Evolutionary conservation across 2,797 vertebrate species (phyloP).

Genomic region (Telmatherina bonti): DNA sequence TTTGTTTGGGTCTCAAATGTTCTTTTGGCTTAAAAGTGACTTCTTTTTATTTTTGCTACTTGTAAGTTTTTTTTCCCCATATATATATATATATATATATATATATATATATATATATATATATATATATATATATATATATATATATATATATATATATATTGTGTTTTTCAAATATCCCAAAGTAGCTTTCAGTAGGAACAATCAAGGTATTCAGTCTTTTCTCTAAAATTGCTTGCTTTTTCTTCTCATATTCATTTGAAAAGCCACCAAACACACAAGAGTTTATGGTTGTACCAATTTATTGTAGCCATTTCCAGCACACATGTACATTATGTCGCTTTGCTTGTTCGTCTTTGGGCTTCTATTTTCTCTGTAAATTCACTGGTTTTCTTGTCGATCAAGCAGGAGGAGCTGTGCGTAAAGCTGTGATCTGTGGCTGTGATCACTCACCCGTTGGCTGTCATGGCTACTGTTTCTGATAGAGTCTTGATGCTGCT

Average conservation of each 20-base stretch:
- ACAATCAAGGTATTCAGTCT: conserved; percentile 28
- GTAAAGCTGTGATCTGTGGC: conserved; percentile 34
- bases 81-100: too few species aligned
- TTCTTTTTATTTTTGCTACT: conserved; percentile 44
- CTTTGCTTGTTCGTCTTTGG: conserved; percentile 41
- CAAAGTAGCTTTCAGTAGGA: conserved; percentile 43
- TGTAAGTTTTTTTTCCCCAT: conserved; percentile 18
- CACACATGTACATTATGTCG: conserved; percentile 59
- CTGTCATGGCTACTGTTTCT: conserved; percentile 32
- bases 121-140: too few species aligned
- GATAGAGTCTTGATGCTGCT: conserved; percentile 4
- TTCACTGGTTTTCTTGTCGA: conserved; percentile 34
- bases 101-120: too few species aligned
- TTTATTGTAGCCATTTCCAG: conserved; percentile 55
- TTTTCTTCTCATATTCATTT: conserved; percentile 23
- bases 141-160: background rate
- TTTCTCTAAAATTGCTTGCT: conserved; percentile 34
- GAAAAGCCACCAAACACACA: conserved; percentile 49
- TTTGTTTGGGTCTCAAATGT: conserved; percentile 27
- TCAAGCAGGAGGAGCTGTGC: conserved; percentile 38
- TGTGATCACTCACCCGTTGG: conserved; percentile 33
- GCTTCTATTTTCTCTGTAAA: conserved; percentile 45
- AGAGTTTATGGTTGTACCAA: conserved; percentile 64
- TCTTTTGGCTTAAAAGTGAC: conserved; percentile 33
- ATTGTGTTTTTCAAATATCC: conserved; percentile 18